Base-by-base conservation (phyloP, 2,113 vertebrate genomes). In the Corydoras maculifer region DNA sequence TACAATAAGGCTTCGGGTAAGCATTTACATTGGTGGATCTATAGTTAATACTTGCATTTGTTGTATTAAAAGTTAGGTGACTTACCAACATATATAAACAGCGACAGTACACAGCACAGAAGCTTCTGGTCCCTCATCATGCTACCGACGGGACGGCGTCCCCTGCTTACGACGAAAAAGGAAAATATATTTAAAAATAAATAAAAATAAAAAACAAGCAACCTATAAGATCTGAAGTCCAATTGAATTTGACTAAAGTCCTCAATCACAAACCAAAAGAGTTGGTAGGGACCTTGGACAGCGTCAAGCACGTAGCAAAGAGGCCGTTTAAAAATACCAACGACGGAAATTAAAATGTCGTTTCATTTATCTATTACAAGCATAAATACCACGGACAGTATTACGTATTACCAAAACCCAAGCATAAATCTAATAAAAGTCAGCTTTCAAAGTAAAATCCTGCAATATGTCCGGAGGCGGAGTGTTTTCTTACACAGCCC, bases 61-160 rank as follows among this genome's bases (percentile, higher is more conserved):
- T 53, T 53, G 13, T 53, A 9, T 10, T 10, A 64, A 29, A 4
- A 64, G 9, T 53, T 2, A 13, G 29, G 30, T 32, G 48, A 87
- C 89, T 90, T 79, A 91, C 90, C 87, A n/a, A 75, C 14, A 68
- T 73, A 82, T 72, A 81, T 6, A 29, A 88, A 77, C 61, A 88
- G 70, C 58, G 78, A 30, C 15, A 85, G 65, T 60, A 79, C 81
- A 70, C 76, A 77, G 68, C 82, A 81, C 12, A 78, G 74, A 66
- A 81, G 57, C 74, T 75, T 79, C 75, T 60, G 81, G 72, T 76
- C 82, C 76, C 77, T 66, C 87, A 87, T 91, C 71, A 80, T 88
- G 74, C 59, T 10, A 51, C 71, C 64, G 32, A 54, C 59, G 71
- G 67, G 68, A 65, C 67, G 65, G 55, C 35, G 75, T 82, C 79